These are phyloP conservation scores for Tragulus kanchil DNA, from an alignment of 2,113 vertebrate species.

Conservation along the genomic window DNA sequence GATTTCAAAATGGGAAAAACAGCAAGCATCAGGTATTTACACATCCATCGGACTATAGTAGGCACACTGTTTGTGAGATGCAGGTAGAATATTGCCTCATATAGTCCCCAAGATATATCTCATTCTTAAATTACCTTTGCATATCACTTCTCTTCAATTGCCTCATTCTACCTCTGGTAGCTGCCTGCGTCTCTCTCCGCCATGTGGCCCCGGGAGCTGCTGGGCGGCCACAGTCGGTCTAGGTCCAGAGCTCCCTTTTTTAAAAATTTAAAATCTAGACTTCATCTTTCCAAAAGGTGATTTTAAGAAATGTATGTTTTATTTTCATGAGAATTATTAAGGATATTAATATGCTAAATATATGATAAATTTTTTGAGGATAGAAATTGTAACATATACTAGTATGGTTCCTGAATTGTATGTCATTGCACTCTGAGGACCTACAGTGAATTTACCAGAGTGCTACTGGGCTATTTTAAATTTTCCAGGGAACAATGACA, in stretches of 20 bases:
- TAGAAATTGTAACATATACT: background rate
- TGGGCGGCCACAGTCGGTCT: too few relatives aligned
- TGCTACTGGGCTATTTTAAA: background rate
- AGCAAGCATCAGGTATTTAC: background rate
- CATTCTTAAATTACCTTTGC: background rate
- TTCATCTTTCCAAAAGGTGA: background rate
- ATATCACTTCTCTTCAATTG: background rate
- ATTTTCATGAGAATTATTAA: background rate
- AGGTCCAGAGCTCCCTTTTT: too few relatives aligned
- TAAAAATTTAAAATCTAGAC: background rate
- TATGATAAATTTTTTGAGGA: background rate
- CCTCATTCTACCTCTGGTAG: too few relatives aligned
- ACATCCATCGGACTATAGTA: accelerated
- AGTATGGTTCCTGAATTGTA: background rate
- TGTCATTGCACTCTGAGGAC: accelerated
- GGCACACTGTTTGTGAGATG: background rate
- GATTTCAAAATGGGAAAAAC: background rate
- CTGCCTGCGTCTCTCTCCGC: too few relatives aligned
- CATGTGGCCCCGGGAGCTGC: too few relatives aligned
- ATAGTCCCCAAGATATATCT: background rate
- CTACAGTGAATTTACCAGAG: background rate
- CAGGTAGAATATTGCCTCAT: background rate
- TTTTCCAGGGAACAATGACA: background rate
- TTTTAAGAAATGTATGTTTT: background rate
- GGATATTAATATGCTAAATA: background rate